Conservation (phyloP, 2,888 invertebrate species). For the Steinernema carpocapsae region DNA sequence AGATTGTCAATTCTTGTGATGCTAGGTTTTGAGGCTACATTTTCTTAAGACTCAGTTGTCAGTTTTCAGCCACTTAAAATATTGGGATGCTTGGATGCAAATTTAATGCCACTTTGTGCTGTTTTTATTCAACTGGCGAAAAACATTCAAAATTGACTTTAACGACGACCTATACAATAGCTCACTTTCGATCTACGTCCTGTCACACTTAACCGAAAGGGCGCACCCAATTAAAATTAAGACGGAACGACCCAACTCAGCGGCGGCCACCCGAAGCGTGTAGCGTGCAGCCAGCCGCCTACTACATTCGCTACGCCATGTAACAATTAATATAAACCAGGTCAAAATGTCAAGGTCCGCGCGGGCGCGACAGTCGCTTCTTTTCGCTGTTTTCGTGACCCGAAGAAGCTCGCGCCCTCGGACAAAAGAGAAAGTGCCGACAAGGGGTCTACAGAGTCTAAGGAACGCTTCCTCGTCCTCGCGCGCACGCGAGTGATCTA, state of each 20-base stretch:
- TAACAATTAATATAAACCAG: conserved; percentile 34
- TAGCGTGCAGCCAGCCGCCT: conserved; percentile 2
- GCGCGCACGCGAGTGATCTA: background rate
- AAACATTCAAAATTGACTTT: too few relatives aligned
- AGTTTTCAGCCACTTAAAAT: too few relatives aligned
- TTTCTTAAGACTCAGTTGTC: too few relatives aligned
- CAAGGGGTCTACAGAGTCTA: background rate
- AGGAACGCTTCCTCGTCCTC: background rate
- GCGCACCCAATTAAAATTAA: background rate
- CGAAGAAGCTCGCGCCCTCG: background rate
- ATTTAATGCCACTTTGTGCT: too few relatives aligned
- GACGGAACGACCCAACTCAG: background rate
- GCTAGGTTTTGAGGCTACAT: too few relatives aligned
- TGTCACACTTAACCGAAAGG: too few relatives aligned
- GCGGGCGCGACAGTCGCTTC: background rate
- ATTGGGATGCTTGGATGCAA: too few relatives aligned
- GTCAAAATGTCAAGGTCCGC: conserved; percentile 35
- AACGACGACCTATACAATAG: background rate
- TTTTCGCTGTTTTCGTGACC: background rate
- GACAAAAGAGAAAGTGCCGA: background rate
- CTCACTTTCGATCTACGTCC: conserved; percentile 1
- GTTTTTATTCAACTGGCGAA: too few relatives aligned
- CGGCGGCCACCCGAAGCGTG: conserved; percentile 13
- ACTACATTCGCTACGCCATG: conserved; percentile 32
- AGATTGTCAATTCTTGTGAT: too few relatives aligned